These are phyloP conservation scores for Clavelina lepadiformis DNA, from an alignment of 23 tunicate species.

Conservation along the genomic window DNA sequence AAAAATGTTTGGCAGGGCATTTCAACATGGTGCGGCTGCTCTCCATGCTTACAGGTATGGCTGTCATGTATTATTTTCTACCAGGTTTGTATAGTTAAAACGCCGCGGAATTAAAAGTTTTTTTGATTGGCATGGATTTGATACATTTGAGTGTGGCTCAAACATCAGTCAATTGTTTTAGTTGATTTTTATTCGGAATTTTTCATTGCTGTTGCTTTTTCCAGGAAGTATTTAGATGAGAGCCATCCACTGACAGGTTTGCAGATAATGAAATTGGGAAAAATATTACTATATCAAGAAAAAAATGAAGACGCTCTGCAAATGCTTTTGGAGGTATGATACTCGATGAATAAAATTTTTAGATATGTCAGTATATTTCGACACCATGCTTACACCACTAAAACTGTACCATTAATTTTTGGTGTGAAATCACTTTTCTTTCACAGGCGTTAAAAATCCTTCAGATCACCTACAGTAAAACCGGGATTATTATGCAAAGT, in stretches of 20 bases:
- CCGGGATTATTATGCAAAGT: slow-evolving; percentile 51
- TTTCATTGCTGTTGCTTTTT: too few species aligned
- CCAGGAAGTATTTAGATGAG: slow-evolving; percentile 45
- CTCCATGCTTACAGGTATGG: slow-evolving; percentile 48
- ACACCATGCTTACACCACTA: not conserved
- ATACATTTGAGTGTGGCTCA: not conserved
- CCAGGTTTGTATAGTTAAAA: not conserved
- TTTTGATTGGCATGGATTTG: not conserved
- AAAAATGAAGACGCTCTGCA: slow-evolving; percentile 53
- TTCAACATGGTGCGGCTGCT: slow-evolving; percentile 47
- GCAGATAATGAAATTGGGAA: slow-evolving; percentile 81
- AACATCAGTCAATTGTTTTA: too few species aligned
- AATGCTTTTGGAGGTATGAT: slow-evolving; percentile 47
- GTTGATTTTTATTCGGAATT: too few species aligned
- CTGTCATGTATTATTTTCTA: too few species aligned
- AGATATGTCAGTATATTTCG: not conserved
- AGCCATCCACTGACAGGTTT: slow-evolving; percentile 69
- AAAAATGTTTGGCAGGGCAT: slow-evolving; percentile 51
- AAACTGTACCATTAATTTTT: too few species aligned
- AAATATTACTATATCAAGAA: slow-evolving; percentile 41
- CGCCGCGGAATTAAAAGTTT: not conserved
- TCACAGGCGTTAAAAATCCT: slow-evolving; percentile 48
- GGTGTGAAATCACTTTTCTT: too few species aligned
- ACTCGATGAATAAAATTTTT: not conserved
- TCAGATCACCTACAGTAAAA: slow-evolving; percentile 57